Percentiles rank a stretch among this genome's conserved stretches.
These are phyloP conservation scores for Daubentonia madagascariensis DNA, from an alignment of 2,113 vertebrate species.

Conservation along the genomic window DNA sequence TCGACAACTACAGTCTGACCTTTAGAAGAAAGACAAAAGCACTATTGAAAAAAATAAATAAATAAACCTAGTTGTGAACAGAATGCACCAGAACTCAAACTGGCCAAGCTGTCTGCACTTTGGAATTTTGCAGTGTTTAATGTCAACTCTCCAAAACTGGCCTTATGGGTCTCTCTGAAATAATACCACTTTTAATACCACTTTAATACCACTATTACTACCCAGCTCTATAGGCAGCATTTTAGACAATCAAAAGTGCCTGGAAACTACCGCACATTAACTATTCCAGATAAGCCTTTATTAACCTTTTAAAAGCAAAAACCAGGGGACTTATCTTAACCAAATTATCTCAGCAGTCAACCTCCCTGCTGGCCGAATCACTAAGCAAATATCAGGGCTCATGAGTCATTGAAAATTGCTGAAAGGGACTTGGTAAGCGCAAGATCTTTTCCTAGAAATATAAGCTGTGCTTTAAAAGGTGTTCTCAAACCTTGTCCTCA, in stretches of 20 bases:
- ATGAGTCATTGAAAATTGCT: constrained; percentile 35
- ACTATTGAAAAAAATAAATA: constrained; percentile 61
- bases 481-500: neutral
- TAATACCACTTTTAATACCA: neutral
- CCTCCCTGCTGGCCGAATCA: constrained; percentile 40
- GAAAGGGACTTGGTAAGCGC: neutral
- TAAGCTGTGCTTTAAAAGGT: neutral
- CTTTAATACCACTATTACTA: neutral
- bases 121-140: constrained; percentile 75
- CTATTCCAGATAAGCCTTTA: neutral
- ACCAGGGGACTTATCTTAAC: constrained; percentile 1
- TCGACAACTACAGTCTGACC: constrained; percentile 66
- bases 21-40: constrained; percentile 75
- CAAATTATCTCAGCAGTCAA: neutral
- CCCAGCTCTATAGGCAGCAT: neutral
- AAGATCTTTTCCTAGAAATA: constrained; percentile 38
- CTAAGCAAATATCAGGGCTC: constrained; percentile 48
- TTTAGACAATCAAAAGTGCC: neutral
- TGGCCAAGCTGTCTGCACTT: constrained; percentile 70
- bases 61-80: constrained; percentile 68
- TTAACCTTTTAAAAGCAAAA: constrained; percentile 12
- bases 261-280: neutral
- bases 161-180: constrained; percentile 27
- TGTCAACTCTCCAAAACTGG: constrained; percentile 61
- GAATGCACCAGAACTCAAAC: constrained; percentile 71